Percentiles rank a stretch among this genome's conserved stretches.
phyloP scores from a whole-genome alignment of 2,113 vertebrate genomes.

The Passer domesticus region DNA sequence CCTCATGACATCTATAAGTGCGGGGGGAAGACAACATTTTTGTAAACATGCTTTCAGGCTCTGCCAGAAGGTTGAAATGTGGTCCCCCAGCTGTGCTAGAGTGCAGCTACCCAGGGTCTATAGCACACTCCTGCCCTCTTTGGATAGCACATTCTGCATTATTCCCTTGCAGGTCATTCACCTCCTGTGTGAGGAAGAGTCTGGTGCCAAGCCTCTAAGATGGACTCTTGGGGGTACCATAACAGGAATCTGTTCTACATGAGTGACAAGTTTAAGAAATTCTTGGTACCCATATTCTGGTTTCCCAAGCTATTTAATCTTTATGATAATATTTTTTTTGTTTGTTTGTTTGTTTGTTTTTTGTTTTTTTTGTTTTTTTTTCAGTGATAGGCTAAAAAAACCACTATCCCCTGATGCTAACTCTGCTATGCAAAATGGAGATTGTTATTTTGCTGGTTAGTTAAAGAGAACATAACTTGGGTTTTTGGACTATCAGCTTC shows the following conservation, averaged over 20 bases:
- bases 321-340: background rate
- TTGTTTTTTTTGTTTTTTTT: background rate
- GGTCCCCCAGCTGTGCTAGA: background rate
- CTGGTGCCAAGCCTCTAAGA: background rate
- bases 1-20: accelerated
- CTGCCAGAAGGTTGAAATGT: background rate
- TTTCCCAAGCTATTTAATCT: background rate
- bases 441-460: background rate
- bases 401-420: background rate
- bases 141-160: background rate
- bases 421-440: background rate
- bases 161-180: background rate
- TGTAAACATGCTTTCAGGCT: background rate
- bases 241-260: background rate
- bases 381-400: background rate
- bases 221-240: background rate
- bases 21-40: accelerated
- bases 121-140: background rate
- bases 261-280: background rate
- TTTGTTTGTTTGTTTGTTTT: no score
- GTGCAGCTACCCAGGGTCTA: background rate
- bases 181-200: accelerated
- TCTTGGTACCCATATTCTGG: background rate
- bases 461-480: background rate
- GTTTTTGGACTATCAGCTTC: background rate